Base-by-base conservation (phyloP, 2,113 vertebrate genomes). In the Craseonycteris thonglongyai region DNA sequence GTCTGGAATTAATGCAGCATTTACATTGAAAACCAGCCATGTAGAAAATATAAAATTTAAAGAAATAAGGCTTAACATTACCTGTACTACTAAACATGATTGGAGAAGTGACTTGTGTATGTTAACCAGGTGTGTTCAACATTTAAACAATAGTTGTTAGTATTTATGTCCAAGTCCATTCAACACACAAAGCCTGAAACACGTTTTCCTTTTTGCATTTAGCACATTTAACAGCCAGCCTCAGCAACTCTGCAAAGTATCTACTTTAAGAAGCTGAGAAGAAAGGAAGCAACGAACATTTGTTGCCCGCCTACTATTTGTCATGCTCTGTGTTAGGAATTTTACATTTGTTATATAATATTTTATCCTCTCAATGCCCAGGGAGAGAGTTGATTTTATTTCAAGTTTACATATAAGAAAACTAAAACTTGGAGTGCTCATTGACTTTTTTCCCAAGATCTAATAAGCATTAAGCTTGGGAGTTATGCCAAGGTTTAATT, bases 261-360 rank as follows among this genome's bases (percentile, higher is more conserved):
- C 97, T 97, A 95, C 97, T 97, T 95, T 96, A 95, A 94, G 96
- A 96, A 96, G 91, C 95, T 51, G 71, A 65, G 96, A 95, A 86
- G 84, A 95, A 90, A 96, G 95, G 94, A 96, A 95, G 85, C 90
- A 93, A 45, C 0, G 96, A 97, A 95, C 96, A 97, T 97, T 96
- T 96, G 97, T 65, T 96, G 68, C 65, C 96, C 95, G 92, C 97
- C 97, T 95, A 96, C 96, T 76, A 76, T 96, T 96, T 95, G 92
- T 95, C 97, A 97, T 94, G 95, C 92, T 93, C 92, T 24, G 45
- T 74, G 95, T 94, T 96, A 84, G 84, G 90, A 95, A 96, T 97
- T 97, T 96, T 97, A 87, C 95, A 97, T 97, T 87, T 92, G 72
- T 97, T 97, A 97, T 35, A 85, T 97, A 97, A 97, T 96, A 54